Evolutionary conservation across 2,113 vertebrate species (phyloP).

Genomic region (Cacatua alba): DNA sequence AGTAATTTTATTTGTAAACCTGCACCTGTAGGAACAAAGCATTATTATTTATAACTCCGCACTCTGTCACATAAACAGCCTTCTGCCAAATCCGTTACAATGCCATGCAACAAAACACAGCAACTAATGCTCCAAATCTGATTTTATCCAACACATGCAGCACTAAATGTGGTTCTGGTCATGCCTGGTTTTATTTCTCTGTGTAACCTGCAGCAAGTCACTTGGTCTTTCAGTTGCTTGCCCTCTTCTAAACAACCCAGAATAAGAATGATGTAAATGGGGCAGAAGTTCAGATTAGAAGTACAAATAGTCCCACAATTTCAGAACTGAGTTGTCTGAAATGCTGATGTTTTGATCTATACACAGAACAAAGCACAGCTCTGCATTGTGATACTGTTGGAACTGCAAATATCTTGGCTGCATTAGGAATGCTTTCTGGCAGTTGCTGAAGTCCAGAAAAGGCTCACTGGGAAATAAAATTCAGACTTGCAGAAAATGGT

Average conservation of each 20-base stretch:
- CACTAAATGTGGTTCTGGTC: neutral
- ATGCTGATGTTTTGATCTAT: neutral
- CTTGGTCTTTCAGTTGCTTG: neutral
- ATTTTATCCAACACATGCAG: neutral
- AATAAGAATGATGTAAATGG: neutral
- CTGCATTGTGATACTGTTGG: neutral
- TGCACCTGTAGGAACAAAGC: slow-evolving; percentile 27
- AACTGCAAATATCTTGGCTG: neutral
- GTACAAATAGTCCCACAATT: neutral
- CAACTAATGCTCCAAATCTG: neutral
- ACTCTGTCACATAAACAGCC: neutral
- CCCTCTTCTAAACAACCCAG: neutral
- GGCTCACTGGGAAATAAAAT: neutral
- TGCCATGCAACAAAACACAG: neutral
- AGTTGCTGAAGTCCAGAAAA: neutral
- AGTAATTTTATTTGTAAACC: slow-evolving; percentile 27
- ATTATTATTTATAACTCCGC: slow-evolving; percentile 28
- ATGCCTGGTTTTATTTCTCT: neutral
- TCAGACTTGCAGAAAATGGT: neutral
- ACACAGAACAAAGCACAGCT: neutral
- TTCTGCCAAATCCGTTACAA: neutral
- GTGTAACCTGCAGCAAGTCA: neutral
- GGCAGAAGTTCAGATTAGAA: neutral
- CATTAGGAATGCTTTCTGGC: neutral
- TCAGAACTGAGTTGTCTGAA: neutral